A percentile compares a stretch with the other conserved stretches of the same genome.
phyloP scores from a whole-genome alignment of 1,140 invertebrate species.

The Araneus ventricosus region DNA sequence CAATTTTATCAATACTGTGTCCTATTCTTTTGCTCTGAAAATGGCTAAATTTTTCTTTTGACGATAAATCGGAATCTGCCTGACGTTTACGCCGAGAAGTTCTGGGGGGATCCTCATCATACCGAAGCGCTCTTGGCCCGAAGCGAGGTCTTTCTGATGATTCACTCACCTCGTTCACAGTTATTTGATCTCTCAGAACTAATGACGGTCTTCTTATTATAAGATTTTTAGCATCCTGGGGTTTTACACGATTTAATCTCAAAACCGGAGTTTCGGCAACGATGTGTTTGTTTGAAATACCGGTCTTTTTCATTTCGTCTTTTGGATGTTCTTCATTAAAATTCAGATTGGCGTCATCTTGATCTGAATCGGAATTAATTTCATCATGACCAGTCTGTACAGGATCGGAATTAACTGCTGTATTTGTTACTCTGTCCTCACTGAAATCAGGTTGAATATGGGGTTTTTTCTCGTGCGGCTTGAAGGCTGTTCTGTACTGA shows the following conservation, averaged over 20 bases:
- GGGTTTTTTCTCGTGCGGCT: neutral
- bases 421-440: neutral
- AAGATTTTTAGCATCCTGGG: neutral
- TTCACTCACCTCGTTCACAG: conserved; percentile 37
- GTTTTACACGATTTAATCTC: conserved; percentile 22
- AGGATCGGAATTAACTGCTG: neutral
- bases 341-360: neutral
- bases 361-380: neutral
- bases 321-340: neutral
- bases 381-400: neutral
- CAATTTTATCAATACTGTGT: neutral
- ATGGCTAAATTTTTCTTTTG: neutral
- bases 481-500: neutral
- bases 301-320: neutral
- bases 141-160: neutral
- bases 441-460: neutral
- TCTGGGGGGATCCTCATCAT: neutral
- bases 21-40: neutral
- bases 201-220: conserved; percentile 47
- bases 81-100: conserved; percentile 12
- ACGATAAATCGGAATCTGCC: neutral
- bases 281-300: conserved; percentile 7
- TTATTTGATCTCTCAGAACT: conserved; percentile 50
- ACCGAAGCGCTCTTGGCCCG: conserved; percentile 57
- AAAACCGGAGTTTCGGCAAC: conserved; percentile 56